Percentiles rank a stretch among this genome's conserved stretches.
Conservation (phyloP, 2,888 invertebrate genomes). For the Andrena fulva region DNA sequence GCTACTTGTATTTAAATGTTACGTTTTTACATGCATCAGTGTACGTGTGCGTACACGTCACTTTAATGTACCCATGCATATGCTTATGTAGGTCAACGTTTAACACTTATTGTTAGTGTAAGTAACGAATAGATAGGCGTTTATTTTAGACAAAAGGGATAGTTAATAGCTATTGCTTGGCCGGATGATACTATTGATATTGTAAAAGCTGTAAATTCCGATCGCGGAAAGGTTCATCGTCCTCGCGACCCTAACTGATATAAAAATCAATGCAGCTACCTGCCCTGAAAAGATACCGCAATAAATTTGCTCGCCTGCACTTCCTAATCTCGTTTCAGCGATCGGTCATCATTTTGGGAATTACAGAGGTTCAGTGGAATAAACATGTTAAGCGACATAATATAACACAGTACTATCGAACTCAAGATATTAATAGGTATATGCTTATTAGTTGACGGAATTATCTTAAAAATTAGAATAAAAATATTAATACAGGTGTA, state of each 20-base stretch:
- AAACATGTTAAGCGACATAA: background rate
- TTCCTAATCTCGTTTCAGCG: constrained; percentile 37
- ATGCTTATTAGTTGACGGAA: background rate
- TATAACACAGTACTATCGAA: background rate
- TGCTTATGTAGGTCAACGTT: constrained; percentile 34
- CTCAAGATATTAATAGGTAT: background rate
- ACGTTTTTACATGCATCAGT: background rate
- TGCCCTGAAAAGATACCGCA: constrained; percentile 69
- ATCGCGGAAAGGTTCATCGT: constrained; percentile 62
- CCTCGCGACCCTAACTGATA: constrained; percentile 47
- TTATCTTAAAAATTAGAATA: background rate
- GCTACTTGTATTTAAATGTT: constrained; percentile 8
- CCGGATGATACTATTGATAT: too few species aligned
- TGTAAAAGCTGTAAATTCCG: background rate
- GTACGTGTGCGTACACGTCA: background rate
- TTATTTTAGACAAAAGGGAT: background rate
- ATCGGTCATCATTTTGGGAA: constrained; percentile 18
- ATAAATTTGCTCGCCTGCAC: constrained; percentile 32
- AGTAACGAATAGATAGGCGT: background rate
- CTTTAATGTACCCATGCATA: background rate
- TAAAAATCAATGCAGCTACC: constrained; percentile 76
- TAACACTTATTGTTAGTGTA: background rate
- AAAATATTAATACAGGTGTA: too few species aligned
- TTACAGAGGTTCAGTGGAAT: background rate
- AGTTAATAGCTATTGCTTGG: too few species aligned